A percentile compares a stretch with the other conserved stretches of the same genome.
phyloP scores from a whole-genome alignment of 2,113 vertebrate species.

The Eulacestoma nigropectus region DNA sequence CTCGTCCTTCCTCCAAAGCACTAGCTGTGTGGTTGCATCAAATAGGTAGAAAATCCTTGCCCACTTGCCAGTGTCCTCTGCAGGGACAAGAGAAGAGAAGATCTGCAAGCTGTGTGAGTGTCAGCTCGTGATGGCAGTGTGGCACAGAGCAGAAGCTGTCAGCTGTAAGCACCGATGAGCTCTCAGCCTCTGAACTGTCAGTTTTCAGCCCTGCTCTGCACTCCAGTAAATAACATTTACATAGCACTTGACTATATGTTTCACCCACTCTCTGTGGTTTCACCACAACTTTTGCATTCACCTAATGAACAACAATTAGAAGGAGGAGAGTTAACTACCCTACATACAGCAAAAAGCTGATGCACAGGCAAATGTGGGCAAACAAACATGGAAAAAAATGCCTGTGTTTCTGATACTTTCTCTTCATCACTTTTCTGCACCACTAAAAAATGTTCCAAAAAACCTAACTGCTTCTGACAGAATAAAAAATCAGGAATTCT shows the following conservation, averaged over 20 bases:
- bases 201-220: not conserved
- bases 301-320: not conserved
- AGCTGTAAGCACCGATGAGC: not conserved
- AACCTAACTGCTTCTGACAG: accelerated
- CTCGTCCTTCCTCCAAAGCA: not conserved
- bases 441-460: not conserved
- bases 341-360: accelerated
- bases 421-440: not conserved
- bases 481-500: not conserved
- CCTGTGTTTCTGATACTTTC: not conserved
- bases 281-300: not conserved
- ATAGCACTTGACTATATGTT: not conserved
- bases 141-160: not conserved
- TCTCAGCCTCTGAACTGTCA: not conserved
- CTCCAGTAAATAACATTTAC: not conserved
- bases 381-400: not conserved
- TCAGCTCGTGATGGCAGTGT: not conserved
- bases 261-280: not conserved
- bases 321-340: not conserved
- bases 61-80: not conserved
- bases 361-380: not conserved
- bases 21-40: not conserved
- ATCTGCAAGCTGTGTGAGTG: not conserved
- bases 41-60: not conserved
- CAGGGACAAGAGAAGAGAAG: not conserved